Evolutionary conservation across 2,888 invertebrate species (phyloP).

Genomic region (Argyresthia goedartella): DNA sequence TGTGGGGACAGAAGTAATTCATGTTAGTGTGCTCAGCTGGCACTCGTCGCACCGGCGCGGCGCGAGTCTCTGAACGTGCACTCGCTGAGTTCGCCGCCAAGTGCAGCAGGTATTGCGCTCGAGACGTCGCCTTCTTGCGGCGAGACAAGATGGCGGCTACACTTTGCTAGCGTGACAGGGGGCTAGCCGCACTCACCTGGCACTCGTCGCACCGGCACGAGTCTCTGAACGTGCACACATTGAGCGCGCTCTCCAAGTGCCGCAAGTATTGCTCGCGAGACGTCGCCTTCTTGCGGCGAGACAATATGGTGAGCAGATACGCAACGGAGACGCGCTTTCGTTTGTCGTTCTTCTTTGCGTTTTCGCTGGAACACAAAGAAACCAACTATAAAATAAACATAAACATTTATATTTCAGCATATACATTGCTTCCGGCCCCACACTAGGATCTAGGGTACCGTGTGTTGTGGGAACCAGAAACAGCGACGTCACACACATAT

Average conservation of each 20-base stretch:
- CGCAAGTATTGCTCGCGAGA: conserved; percentile 35
- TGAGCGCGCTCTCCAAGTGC: conserved; percentile 37
- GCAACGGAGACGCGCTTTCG: conserved; percentile 30
- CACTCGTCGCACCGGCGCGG: conserved; percentile 10
- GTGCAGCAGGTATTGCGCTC: no score
- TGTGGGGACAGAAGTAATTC: no score
- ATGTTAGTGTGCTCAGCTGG: conserved; percentile 1
- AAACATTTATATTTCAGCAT: no score
- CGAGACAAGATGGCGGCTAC: not conserved
- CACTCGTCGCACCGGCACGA: conserved; percentile 10
- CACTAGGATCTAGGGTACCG: no score
- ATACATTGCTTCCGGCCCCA: no score
- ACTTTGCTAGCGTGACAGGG: not conserved
- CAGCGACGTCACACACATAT: no score
- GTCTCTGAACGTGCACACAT: conserved; percentile 35
- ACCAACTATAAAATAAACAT: not conserved
- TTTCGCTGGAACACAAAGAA: not conserved
- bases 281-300: conserved; percentile 37
- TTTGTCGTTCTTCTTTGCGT: not conserved
- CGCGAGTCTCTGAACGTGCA: conserved; percentile 33
- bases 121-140: not conserved
- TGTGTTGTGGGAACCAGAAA: no score
- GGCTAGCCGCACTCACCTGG: conserved; percentile 7
- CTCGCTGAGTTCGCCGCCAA: conserved; percentile 29
- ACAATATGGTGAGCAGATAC: conserved; percentile 36